Percentiles rank a stretch among this genome's conserved stretches.
These are phyloP conservation scores for Oryzias javanicus DNA, from an alignment of 2,113 vertebrate genomes.

Conservation along the genomic window DNA sequence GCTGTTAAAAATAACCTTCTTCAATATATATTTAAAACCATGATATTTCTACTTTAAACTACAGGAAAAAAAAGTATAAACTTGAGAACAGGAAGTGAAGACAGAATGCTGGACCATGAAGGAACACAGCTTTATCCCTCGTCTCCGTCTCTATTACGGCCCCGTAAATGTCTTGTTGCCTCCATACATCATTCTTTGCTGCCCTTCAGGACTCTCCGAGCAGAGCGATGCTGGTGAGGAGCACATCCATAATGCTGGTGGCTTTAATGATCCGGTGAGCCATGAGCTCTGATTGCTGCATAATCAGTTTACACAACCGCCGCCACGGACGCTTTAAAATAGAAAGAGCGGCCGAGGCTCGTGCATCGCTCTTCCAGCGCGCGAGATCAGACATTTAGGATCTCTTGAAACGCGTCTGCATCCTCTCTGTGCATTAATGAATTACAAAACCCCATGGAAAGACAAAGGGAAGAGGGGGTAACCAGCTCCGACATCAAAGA, in stretches of 20 bases:
- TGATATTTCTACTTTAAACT: no score
- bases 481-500: constrained; percentile 61
- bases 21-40: no score
- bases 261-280: constrained; percentile 51
- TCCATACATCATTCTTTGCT: constrained; percentile 3
- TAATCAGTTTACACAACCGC: constrained; percentile 63
- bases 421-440: constrained; percentile 61
- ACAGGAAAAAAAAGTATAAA: no score
- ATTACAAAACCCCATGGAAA: constrained; percentile 45
- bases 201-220: constrained; percentile 16
- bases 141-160: background rate
- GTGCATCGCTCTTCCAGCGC: constrained; percentile 7
- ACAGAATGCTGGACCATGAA: background rate
- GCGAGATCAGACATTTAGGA: constrained; percentile 10
- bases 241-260: constrained; percentile 50
- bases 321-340: constrained; percentile 38
- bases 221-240: constrained; percentile 17
- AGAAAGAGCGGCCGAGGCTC: constrained; percentile 21
- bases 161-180: background rate
- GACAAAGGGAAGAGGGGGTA: constrained; percentile 35
- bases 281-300: constrained; percentile 46
- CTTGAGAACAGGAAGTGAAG: background rate
- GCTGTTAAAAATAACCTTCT: no score
- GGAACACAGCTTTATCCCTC: background rate
- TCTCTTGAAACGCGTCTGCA: constrained; percentile 38